These are phyloP conservation scores for Nothocercus nigrocapillus DNA, from an alignment of 2,113 vertebrate species.

Conservation along the genomic window DNA sequence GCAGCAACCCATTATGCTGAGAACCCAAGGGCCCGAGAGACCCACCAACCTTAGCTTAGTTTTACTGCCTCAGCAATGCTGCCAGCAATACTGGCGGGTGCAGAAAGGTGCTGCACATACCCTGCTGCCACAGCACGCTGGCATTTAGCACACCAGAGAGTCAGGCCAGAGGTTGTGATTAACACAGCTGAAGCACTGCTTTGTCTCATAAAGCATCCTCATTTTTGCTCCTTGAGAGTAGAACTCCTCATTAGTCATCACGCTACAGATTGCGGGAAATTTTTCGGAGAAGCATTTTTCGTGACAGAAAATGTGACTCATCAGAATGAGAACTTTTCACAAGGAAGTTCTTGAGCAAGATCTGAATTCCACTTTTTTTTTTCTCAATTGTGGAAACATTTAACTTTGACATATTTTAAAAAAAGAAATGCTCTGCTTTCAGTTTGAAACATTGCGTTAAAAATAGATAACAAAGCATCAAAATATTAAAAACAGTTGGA, in stretches of 20 bases:
- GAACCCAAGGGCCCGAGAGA: not conserved
- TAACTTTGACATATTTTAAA: not conserved
- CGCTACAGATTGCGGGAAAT: not conserved
- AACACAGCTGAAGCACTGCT: not conserved
- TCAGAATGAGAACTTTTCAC: not conserved
- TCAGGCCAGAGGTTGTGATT: not conserved
- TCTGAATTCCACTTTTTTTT: accelerated
- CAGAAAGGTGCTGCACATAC: not conserved
- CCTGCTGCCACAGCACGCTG: not conserved
- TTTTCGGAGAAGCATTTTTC: not conserved
- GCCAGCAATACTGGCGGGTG: not conserved
- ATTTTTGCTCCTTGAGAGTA: not conserved
- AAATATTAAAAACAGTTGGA: not conserved
- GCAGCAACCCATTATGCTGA: not conserved
- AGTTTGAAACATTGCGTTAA: not conserved
- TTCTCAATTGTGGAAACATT: not conserved
- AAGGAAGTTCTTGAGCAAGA: not conserved
- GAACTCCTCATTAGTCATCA: not conserved
- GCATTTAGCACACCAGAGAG: accelerated
- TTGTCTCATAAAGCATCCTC: not conserved
- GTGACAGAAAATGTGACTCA: not conserved
- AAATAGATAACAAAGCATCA: slow-evolving; percentile 12
- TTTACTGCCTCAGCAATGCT: not conserved
- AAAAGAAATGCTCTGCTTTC: not conserved
- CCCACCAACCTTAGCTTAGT: not conserved